These are phyloP conservation scores for Phenganax marumi DNA, from an alignment of 92 coral and sea anemone genomes.

Conservation along the genomic window DNA sequence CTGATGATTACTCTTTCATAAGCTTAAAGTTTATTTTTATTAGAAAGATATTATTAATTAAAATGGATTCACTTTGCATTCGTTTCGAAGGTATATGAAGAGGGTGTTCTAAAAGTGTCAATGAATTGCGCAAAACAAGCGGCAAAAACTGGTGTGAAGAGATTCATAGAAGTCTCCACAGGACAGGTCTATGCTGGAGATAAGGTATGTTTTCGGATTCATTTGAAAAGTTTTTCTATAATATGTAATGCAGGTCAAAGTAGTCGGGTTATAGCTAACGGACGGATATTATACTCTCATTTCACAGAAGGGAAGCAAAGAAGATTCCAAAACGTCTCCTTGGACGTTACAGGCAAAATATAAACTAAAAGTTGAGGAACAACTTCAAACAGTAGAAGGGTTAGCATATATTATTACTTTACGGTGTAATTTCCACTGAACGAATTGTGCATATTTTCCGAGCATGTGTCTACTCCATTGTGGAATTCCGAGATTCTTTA, in stretches of 20 bases:
- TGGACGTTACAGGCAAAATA: constrained; percentile 90
- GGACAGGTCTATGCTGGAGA: constrained; percentile 85
- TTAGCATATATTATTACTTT: not conserved
- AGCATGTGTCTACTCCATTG: too few relatives aligned
- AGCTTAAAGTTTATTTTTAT: not conserved
- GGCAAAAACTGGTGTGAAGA: constrained; percentile 62
- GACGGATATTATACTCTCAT: not conserved
- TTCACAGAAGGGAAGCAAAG: constrained; percentile 74
- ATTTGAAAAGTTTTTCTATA: not conserved
- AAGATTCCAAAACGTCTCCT: constrained; percentile 72
- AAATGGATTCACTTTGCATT: not conserved
- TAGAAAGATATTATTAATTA: not conserved
- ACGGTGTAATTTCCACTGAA: not conserved
- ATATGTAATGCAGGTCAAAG: not conserved
- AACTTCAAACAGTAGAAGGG: constrained; percentile 79
- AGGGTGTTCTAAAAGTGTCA: constrained; percentile 81
- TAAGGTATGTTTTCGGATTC: constrained; percentile 57
- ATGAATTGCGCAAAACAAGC: constrained; percentile 91
- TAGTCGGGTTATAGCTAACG: not conserved
- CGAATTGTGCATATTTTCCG: too few relatives aligned
- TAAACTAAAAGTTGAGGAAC: constrained; percentile 82
- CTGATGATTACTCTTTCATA: not conserved
- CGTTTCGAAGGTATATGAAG: constrained; percentile 73
- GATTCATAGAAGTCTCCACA: constrained; percentile 86
- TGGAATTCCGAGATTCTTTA: too few relatives aligned